A percentile compares a stretch with the other conserved stretches of the same genome.
phyloP scores from a whole-genome alignment of 2,888 invertebrate species.

The Lasioglossum leucozonium region DNA sequence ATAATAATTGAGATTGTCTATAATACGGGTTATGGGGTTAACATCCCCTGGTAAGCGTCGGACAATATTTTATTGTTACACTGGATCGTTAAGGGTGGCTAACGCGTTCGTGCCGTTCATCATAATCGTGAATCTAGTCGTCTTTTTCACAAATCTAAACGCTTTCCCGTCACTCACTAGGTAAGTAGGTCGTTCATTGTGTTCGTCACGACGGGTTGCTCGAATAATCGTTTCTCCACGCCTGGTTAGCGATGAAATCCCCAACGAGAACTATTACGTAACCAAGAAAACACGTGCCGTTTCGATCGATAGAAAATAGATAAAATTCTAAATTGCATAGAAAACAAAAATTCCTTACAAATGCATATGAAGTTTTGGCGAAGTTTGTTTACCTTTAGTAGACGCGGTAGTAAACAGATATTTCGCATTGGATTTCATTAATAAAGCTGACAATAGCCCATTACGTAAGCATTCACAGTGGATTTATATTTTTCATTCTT shows the following conservation, averaged over 20 bases:
- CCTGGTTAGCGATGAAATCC: conserved; percentile 3
- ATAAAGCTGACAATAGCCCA: too few species aligned
- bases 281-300: neutral
- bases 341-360: too few species aligned
- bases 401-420: too few species aligned
- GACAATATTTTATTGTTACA: neutral
- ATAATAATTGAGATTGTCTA: neutral
- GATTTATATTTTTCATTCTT: too few species aligned
- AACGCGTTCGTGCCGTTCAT: neutral
- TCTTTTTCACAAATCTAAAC: conserved; percentile 5
- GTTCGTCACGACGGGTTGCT: conserved; percentile 27
- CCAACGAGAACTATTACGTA: neutral
- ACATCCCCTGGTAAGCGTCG: neutral
- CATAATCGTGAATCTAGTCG: neutral
- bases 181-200: conserved; percentile 62
- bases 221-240: conserved; percentile 22
- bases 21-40: neutral
- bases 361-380: too few species aligned
- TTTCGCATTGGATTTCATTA: too few species aligned
- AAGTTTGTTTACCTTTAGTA: too few species aligned
- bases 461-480: too few species aligned
- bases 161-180: conserved; percentile 11
- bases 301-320: neutral
- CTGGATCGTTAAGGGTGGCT: neutral
- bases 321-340: too few species aligned